phyloP scores from a whole-genome alignment of 2,888 invertebrate genomes.

The Parnassius apollo region DNA sequence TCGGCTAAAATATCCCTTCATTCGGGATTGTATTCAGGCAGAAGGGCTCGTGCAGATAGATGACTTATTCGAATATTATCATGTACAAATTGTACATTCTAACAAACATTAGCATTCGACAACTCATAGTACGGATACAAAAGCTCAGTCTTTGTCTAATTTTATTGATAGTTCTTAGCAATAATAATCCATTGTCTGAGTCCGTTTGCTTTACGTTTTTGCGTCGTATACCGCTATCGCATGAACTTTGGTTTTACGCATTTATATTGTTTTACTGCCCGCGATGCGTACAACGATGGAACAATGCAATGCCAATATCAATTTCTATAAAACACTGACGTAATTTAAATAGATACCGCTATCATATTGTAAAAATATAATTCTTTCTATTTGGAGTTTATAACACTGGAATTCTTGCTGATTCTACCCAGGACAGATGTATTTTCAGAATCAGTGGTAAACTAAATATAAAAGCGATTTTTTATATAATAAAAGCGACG shows the following conservation, averaged over 20 bases:
- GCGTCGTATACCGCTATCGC: slow-evolving; percentile 33
- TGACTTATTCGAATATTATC: too few species aligned
- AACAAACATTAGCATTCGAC: slow-evolving; percentile 11
- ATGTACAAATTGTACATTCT: too few species aligned
- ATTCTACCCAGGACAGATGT: too few species aligned
- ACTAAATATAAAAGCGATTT: too few species aligned
- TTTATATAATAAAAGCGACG: too few species aligned
- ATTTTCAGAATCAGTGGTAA: too few species aligned
- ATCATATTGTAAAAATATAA: too few species aligned
- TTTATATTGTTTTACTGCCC: slow-evolving; percentile 33
- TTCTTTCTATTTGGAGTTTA: too few species aligned
- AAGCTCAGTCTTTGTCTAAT: slow-evolving; percentile 28
- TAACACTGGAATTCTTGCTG: too few species aligned
- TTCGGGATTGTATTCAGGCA: too few species aligned
- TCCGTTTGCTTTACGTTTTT: slow-evolving; percentile 43
- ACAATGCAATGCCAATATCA: slow-evolving; percentile 12
- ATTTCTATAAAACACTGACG: background rate
- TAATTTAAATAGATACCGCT: background rate
- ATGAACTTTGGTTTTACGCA: slow-evolving; percentile 37
- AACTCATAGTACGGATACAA: slow-evolving; percentile 24
- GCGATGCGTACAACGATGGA: slow-evolving; percentile 22
- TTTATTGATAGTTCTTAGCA: slow-evolving; percentile 37
- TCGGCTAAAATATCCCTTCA: too few species aligned
- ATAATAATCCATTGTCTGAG: slow-evolving; percentile 52
- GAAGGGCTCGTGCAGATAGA: too few species aligned